phyloP scores from a whole-genome alignment of 2,797 vertebrate genomes.

The Anas bernieri region DNA sequence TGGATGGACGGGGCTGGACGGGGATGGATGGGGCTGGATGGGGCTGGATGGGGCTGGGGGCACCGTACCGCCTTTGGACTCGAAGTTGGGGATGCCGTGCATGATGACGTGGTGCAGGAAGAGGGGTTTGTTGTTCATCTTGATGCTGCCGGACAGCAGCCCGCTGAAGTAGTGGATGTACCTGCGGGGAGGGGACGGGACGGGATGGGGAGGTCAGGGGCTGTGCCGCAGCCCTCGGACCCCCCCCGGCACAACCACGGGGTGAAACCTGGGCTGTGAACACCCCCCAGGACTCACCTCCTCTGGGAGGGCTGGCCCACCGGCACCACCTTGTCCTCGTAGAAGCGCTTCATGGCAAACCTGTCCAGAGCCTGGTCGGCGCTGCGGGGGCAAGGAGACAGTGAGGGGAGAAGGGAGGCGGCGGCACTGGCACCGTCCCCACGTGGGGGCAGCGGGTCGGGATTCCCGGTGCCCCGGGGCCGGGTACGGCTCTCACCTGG shows the following conservation, averaged over 20 bases:
- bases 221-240: neutral
- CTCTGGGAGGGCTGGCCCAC: constrained; percentile 96
- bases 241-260: neutral
- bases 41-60: neutral
- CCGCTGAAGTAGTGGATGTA: constrained; percentile 98
- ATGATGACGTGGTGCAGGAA: constrained; percentile 98
- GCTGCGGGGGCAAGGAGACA: constrained; percentile 66
- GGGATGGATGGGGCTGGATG: too few species aligned
- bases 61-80: constrained; percentile 91
- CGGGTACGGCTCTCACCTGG: constrained; percentile 81
- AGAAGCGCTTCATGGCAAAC: constrained; percentile 99
- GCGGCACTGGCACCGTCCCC: neutral
- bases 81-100: constrained; percentile 97
- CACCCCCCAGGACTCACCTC: constrained; percentile 80
- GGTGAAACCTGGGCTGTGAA: neutral
- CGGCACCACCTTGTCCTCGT: constrained; percentile 97
- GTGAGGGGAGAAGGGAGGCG: neutral
- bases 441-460: neutral
- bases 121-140: constrained; percentile 98
- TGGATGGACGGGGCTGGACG: neutral
- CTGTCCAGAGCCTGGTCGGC: constrained; percentile 96
- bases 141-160: constrained; percentile 93
- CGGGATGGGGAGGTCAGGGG: neutral
- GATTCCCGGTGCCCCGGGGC: neutral
- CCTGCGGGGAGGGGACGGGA: constrained; percentile 68